Evolutionary conservation across 2,113 vertebrate species (phyloP), one percentile per base, ranked within the genome.

Genomic region (Chlorocebus sabaeus): DNA sequence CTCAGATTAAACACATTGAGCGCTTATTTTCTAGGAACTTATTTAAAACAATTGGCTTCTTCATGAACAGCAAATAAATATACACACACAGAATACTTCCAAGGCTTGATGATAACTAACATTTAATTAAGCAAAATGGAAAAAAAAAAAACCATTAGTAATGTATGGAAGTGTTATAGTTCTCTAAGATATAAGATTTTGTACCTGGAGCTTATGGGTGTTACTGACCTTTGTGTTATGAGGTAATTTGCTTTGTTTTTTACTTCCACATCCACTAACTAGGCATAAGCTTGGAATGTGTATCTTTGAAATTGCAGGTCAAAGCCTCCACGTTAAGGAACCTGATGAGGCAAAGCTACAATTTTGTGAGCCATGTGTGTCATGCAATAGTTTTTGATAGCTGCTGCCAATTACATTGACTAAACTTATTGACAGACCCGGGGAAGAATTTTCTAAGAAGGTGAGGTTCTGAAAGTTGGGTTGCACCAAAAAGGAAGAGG

Each of bases 201-300:
- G 40, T 12, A 48, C 61, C 50, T 50, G 68, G 45, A 93, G 48
- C 82, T 95, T 92, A 86, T 50, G 85, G 67, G 2, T 83, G 73
- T 64, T 55, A 68, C 0, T 96, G 95, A 98, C 48, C 88, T 96
- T 94, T 97, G 94, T 30, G 75, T 95, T 96, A 97, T 70, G 79
- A 96, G 72, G 68, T 83, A 55, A 84, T 89, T 82, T 30, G 35
- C 35, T 78, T 25, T 48, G 35, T 84, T 85, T 40, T 94, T 45
- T 48, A 27, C 40, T 22, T 52, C 23, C 76, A 76, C 12, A 70
- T 70, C 43, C 50, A 76, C 40, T 84, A 84, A 59, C 22, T 80
- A 52, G 61, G 91, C 89, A 25, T 78, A 68, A 55, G 2, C 70
- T 92, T 84, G 79, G 85, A 83, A 93, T 32, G 20, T 76, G 10